phyloP scores from a whole-genome alignment of 2,888 invertebrate species.

The Ormyrus rosae region DNA sequence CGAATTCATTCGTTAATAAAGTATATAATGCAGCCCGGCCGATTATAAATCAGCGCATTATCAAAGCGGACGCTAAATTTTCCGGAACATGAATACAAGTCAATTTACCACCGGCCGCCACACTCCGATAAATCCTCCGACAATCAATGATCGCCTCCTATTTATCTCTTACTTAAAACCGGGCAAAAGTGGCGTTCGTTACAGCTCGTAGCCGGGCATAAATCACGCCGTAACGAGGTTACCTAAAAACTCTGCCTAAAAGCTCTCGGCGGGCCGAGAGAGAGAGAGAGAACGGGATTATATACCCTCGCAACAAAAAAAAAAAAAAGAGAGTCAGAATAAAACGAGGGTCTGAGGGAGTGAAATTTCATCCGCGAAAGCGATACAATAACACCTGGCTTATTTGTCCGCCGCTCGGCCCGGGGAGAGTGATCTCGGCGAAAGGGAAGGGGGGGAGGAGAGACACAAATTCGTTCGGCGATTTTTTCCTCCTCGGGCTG shows the following conservation, averaged over 20 bases:
- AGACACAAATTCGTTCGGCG: slow-evolving; percentile 10
- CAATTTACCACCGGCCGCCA: no score
- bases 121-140: no score
- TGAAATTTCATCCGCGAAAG: slow-evolving; percentile 54
- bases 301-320: background rate
- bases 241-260: slow-evolving; percentile 4
- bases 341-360: slow-evolving; percentile 13
- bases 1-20: no score
- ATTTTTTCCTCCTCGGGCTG: no score
- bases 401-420: slow-evolving; percentile 14
- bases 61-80: no score
- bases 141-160: no score
- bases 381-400: slow-evolving; percentile 48
- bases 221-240: slow-evolving; percentile 22
- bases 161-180: no score
- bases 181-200: background rate
- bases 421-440: slow-evolving; percentile 30
- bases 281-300: slow-evolving; percentile 29
- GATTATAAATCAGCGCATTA: no score
- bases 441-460: slow-evolving; percentile 1
- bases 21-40: no score
- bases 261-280: background rate
- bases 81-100: no score
- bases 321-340: background rate
- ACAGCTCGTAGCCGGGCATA: background rate